Conservation (phyloP, 2,797 vertebrate species). For the Lacerta agilis region DNA sequence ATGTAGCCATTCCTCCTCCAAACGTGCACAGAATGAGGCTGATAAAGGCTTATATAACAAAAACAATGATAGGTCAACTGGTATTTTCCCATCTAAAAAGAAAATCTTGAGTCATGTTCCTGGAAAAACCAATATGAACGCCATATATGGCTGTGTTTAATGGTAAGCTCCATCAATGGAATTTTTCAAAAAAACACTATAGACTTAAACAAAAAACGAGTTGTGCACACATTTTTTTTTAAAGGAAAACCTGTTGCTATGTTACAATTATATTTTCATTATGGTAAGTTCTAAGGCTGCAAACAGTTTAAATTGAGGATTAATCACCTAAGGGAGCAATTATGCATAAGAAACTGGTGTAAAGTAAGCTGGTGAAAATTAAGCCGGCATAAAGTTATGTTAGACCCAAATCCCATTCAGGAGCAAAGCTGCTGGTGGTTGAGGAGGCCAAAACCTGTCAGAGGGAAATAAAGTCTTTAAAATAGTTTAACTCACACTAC, state of each 20-base stretch:
- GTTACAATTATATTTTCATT: not conserved
- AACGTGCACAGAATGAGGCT: conserved; percentile 35
- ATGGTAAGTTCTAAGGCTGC: not conserved
- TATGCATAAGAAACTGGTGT: too few species aligned
- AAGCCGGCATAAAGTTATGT: too few species aligned
- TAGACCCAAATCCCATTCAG: too few species aligned
- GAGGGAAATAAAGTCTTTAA: too few species aligned
- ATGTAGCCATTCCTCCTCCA: conserved; percentile 62
- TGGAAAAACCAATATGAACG: conserved; percentile 35
- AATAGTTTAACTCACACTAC: too few species aligned
- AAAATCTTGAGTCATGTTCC: not conserved
- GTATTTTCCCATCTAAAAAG: conserved; percentile 45
- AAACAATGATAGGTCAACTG: conserved; percentile 55
- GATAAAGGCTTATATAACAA: conserved; percentile 40
- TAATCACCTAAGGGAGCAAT: too few species aligned
- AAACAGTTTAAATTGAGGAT: not conserved
- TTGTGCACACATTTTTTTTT: not conserved
- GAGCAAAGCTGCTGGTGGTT: too few species aligned
- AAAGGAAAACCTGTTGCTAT: not conserved
- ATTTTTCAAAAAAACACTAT: not conserved
- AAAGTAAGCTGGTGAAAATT: too few species aligned
- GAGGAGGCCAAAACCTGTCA: too few species aligned
- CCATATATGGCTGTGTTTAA: conserved; percentile 30
- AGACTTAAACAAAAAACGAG: not conserved
- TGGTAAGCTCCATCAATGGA: not conserved